Conservation (phyloP, 1,140 invertebrate genomes). For the Daktulosphaira vitifoliae region DNA sequence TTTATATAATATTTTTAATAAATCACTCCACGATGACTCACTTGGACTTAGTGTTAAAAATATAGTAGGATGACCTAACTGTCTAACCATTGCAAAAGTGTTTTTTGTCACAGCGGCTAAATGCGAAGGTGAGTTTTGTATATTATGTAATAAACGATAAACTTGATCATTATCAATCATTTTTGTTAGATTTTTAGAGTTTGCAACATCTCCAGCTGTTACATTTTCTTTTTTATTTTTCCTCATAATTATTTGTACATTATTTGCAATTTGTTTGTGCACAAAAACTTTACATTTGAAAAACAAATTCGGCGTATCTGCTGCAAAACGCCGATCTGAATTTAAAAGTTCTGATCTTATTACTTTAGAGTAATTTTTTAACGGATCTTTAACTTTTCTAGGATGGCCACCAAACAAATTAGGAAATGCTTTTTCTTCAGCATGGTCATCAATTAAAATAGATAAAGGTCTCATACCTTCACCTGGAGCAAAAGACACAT, state of each 20-base stretch:
- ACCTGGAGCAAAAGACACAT: slow-evolving; percentile 9
- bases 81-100: slow-evolving; percentile 29
- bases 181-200: slow-evolving; percentile 5
- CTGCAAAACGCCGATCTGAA: slow-evolving; percentile 36
- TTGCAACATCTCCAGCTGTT: slow-evolving; percentile 38
- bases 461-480: slow-evolving; percentile 16
- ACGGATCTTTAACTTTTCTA: slow-evolving; percentile 38
- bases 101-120: background rate
- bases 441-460: too few species aligned
- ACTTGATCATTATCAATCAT: background rate
- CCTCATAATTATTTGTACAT: slow-evolving; percentile 1
- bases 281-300: too few species aligned
- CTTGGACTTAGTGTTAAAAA: slow-evolving; percentile 39
- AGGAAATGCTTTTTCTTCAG: too few species aligned
- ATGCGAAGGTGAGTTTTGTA: background rate
- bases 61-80: slow-evolving; percentile 40
- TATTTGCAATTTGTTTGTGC: background rate
- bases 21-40: slow-evolving; percentile 30
- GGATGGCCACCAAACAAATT: slow-evolving; percentile 40
- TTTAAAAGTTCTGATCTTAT: slow-evolving; percentile 37
- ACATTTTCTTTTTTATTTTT: slow-evolving; percentile 31
- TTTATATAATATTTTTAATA: slow-evolving; percentile 6
- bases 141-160: background rate
- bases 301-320: too few species aligned
- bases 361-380: slow-evolving; percentile 28